Percentiles rank a stretch among this genome's conserved stretches.
phyloP scores from a whole-genome alignment of 64 coral and sea anemone genomes.

The Trachythela sp. region DNA sequence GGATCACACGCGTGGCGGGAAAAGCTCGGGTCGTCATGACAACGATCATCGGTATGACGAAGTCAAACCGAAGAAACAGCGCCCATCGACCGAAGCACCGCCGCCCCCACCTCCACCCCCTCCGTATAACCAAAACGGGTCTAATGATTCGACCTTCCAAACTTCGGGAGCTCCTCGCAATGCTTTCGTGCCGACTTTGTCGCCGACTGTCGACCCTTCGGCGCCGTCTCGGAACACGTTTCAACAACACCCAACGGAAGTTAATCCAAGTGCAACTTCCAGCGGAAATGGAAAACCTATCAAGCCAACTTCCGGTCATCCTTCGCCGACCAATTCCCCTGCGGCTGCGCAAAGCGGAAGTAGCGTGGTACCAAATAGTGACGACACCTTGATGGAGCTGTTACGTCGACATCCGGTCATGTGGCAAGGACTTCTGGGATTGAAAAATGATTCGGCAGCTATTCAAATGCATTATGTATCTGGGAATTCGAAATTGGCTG shows the following conservation, averaged over 20 bases:
- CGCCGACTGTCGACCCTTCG: background rate
- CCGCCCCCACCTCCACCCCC: constrained; percentile 88
- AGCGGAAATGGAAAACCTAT: background rate
- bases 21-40: background rate
- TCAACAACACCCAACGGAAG: background rate
- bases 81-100: constrained; percentile 54
- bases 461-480: constrained; percentile 97
- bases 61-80: constrained; percentile 53
- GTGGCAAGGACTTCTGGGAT: constrained; percentile 82
- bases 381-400: constrained; percentile 79
- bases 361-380: background rate
- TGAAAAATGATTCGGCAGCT: constrained; percentile 92
- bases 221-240: background rate
- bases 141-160: background rate
- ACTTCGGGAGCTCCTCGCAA: background rate
- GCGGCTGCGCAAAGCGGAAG: background rate
- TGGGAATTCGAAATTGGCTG: constrained; percentile 72
- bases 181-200: background rate
- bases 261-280: background rate
- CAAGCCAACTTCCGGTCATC: background rate
- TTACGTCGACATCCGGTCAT: constrained; percentile 88
- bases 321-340: background rate
- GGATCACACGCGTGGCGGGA: background rate
- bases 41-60: constrained; percentile 23
- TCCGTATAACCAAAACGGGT: constrained; percentile 22